A percentile compares a stretch with the other conserved stretches of the same genome.
These are phyloP conservation scores for Lordiphosa clarofinis DNA, from an alignment of 1,140 invertebrate genomes.

Conservation along the genomic window DNA sequence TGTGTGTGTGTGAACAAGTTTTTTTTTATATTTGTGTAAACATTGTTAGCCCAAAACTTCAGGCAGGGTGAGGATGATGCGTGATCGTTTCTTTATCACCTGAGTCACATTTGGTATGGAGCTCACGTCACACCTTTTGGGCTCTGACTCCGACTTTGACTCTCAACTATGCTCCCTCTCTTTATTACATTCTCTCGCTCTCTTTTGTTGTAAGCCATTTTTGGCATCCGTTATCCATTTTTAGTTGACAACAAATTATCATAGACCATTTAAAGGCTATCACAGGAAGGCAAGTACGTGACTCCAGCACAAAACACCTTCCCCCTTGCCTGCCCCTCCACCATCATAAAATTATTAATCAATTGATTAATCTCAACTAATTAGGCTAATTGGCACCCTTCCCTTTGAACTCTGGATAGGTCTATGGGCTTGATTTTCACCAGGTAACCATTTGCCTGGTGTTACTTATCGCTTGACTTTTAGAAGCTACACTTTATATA, in stretches of 20 bases:
- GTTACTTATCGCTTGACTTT: slow-evolving; percentile 52
- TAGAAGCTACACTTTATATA: slow-evolving; percentile 57
- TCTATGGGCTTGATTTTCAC: slow-evolving; percentile 21
- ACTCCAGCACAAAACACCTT: not conserved
- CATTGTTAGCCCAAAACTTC: slow-evolving; percentile 37
- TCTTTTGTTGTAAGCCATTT: slow-evolving; percentile 17
- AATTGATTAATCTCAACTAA: slow-evolving; percentile 68
- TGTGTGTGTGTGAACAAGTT: slow-evolving; percentile 8
- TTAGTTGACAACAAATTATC: slow-evolving; percentile 44
- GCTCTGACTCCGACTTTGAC: slow-evolving; percentile 34
- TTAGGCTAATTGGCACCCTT: slow-evolving; percentile 55
- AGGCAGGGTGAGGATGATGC: slow-evolving; percentile 6
- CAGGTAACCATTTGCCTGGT: slow-evolving; percentile 42
- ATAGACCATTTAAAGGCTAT: slow-evolving; percentile 54
- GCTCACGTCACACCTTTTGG: slow-evolving; percentile 51
- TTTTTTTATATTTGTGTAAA: slow-evolving; percentile 50
- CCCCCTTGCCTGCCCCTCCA: not conserved
- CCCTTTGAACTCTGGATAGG: slow-evolving; percentile 27
- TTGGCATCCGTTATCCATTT: slow-evolving; percentile 58
- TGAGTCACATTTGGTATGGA: slow-evolving; percentile 64
- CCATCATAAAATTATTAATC: slow-evolving; percentile 43
- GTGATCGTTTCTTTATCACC: slow-evolving; percentile 67
- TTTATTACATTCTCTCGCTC: slow-evolving; percentile 11
- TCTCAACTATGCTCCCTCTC: slow-evolving; percentile 2
- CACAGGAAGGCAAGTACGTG: slow-evolving; percentile 63